Base-by-base conservation (phyloP, 2,113 vertebrate species). In the Coracopsis vasa region DNA sequence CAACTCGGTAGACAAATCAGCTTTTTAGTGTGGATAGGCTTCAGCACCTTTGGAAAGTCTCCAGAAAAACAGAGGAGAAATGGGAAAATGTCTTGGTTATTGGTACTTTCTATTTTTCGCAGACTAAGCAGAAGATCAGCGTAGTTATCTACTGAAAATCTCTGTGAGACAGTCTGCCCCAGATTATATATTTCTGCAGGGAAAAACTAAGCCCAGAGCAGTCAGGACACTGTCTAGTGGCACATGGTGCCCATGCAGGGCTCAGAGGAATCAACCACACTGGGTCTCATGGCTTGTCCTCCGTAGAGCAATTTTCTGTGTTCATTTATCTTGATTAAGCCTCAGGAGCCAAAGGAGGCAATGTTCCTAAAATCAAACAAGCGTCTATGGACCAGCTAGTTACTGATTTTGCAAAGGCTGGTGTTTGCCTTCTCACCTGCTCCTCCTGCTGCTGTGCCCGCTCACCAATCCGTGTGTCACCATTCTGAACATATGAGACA, bases 221-320 rank as follows among this genome's bases (percentile, higher is more conserved):
- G 18, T 28, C 16, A n/a, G 28, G 13, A 21, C 27, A 9, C 13
- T 7, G 7, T 72, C 39, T 23, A 42, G 23, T 8, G 35, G 39
- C 6, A 35, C 48, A 16, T 3, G 10, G 29, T 50, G 20, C 45
- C 35, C 16, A 24, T 1, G 0, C 0, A 0, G 8, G 6, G 3
- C 45, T 20, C 60, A 67, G 33, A 24, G 17, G 9, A 53, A 33
- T 17, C 13, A 65, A 15, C 25, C 69, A 1, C 39, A 6, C 2
- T 11, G 25, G 5, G 5, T 42, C 31, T 86, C 11, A 15, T 1
- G 3, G 27, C 3, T 80, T 7, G 7, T n/a, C 35, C 31, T 92
- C 67, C 29, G 21, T 20, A 45, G 20, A 35, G 29, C 33, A 67
- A 64, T 7, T 2, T 74, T 65, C 44, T 66, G 15, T 35, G 37